phyloP scores from a whole-genome alignment of 2,113 vertebrate genomes.

The Periophthalmodon schlosseri region DNA sequence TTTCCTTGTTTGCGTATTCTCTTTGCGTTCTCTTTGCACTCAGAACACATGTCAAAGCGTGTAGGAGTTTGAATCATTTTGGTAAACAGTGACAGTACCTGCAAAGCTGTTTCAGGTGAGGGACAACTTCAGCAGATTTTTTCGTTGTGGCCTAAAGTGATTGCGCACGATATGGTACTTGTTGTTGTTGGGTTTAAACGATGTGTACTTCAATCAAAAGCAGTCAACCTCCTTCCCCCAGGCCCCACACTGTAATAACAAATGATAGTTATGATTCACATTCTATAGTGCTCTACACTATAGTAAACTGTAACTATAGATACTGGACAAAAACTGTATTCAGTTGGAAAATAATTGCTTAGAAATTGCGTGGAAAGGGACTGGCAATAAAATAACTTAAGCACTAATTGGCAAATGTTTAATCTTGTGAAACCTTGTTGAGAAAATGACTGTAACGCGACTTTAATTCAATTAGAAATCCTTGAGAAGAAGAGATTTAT shows the following conservation, averaged over 20 bases:
- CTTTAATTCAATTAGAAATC: conserved; percentile 30
- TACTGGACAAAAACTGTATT: background rate
- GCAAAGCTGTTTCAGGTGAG: background rate
- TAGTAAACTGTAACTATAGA: background rate
- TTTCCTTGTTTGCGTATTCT: conserved; percentile 1
- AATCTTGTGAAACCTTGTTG: conserved; percentile 2
- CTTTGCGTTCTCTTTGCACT: background rate
- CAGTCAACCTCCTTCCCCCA: conserved; percentile 2
- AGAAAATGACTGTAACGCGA: conserved; percentile 25
- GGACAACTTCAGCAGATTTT: conserved; percentile 32
- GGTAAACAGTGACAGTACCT: background rate
- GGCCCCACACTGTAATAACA: background rate
- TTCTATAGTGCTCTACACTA: conserved; percentile 5
- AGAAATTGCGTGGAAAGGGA: background rate
- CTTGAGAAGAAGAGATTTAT: conserved; percentile 13
- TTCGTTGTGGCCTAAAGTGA: background rate
- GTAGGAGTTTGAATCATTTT: background rate
- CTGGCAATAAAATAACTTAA: conserved; percentile 15
- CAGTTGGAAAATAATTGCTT: background rate
- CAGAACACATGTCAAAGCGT: background rate
- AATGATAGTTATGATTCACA: conserved; percentile 9
- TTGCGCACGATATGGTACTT: conserved; percentile 26
- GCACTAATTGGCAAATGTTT: background rate
- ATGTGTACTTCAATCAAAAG: conserved; percentile 46
- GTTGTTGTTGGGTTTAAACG: conserved; percentile 41